Evolutionary conservation across 2,888 invertebrate species (phyloP).

Genomic region (Branchellion lobata): DNA sequence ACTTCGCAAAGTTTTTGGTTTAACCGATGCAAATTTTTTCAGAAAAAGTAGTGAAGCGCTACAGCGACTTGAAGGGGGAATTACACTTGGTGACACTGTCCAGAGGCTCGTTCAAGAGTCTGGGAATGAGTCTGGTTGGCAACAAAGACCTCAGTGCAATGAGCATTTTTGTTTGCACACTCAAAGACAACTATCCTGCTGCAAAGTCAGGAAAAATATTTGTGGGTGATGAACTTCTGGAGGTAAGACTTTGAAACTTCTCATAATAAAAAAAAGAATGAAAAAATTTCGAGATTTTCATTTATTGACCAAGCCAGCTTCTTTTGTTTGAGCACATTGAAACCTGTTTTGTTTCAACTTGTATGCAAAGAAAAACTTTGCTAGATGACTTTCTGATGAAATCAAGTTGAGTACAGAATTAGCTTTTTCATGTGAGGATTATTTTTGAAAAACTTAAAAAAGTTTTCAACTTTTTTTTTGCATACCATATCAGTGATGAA

Average conservation of each 20-base stretch:
- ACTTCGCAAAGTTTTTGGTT: no score
- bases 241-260: no score
- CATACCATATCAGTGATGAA: no score
- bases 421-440: no score
- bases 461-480: no score
- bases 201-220: constrained; percentile 71
- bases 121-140: constrained; percentile 89
- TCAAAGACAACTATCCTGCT: constrained; percentile 84
- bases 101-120: constrained; percentile 64
- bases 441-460: no score
- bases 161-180: constrained; percentile 92
- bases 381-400: no score
- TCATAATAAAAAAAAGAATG: background rate
- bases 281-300: background rate
- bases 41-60: constrained; percentile 73
- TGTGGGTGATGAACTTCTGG: constrained; percentile 91
- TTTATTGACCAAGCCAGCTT: background rate
- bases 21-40: background rate
- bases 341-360: background rate
- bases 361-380: no score
- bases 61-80: constrained; percentile 73
- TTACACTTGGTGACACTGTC: constrained; percentile 74
- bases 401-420: no score
- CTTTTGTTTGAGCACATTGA: background rate
- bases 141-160: constrained; percentile 89